phyloP scores from a whole-genome alignment of 1,140 invertebrate species.

The Pogonus chalceus region DNA sequence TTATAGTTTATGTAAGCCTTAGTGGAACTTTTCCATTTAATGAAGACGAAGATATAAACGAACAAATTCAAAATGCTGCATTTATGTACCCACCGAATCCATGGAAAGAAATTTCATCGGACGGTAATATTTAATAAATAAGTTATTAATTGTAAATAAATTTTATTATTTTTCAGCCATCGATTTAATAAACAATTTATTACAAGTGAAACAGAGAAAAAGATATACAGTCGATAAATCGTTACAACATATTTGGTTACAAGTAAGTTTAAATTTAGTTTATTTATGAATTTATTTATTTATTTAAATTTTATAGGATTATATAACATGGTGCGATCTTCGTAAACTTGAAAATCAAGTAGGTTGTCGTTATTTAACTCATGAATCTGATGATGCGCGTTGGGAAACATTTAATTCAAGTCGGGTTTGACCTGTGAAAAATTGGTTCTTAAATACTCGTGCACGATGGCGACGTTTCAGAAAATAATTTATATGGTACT shows the following conservation, averaged over 20 bases:
- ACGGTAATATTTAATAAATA: conserved; percentile 51
- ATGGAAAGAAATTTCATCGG: conserved; percentile 95
- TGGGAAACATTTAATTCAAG: conserved; percentile 55
- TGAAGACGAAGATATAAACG: conserved; percentile 98
- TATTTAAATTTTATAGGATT: conserved; percentile 56
- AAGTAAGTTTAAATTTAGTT: conserved; percentile 43
- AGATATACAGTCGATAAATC: conserved; percentile 96
- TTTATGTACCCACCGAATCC: conserved; percentile 99
- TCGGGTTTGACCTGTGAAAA: conserved; percentile 37
- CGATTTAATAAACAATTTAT: conserved; percentile 93
- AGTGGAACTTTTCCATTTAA: conserved; percentile 99
- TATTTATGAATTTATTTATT: neutral
- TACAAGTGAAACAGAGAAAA: conserved; percentile 98
- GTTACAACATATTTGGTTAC: conserved; percentile 86
- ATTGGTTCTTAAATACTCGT: conserved; percentile 35
- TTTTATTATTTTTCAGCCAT: conserved; percentile 63
- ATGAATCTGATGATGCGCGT: conserved; percentile 89
- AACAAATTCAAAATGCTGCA: conserved; percentile 98
- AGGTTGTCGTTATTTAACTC: conserved; percentile 83
- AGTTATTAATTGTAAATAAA: neutral
- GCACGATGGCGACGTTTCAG: conserved; percentile 34
- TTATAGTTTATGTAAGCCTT: conserved; percentile 93
- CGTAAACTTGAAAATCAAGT: conserved; percentile 78
- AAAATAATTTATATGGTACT: neutral
- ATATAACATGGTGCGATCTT: conserved; percentile 91